A percentile compares a stretch with the other conserved stretches of the same genome.
phyloP scores from a whole-genome alignment of 1,140 invertebrate genomes.

The Drosophila sechellia region DNA sequence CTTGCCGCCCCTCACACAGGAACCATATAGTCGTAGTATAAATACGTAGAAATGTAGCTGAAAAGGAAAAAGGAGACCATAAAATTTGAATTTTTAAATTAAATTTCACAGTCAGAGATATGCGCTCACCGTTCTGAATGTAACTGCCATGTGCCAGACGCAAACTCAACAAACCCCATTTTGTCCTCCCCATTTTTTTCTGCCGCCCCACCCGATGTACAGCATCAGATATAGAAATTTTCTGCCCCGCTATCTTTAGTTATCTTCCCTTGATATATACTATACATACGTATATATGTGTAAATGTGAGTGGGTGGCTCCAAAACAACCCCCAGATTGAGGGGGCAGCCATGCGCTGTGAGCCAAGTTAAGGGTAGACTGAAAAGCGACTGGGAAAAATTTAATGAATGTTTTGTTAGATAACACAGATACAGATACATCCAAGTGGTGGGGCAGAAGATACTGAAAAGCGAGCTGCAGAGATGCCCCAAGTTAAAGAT shows the following conservation, averaged over 20 bases:
- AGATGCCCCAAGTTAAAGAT: slow-evolving; percentile 63
- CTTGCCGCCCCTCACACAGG: slow-evolving; percentile 2
- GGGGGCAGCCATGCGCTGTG: slow-evolving; percentile 51
- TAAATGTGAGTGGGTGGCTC: slow-evolving; percentile 32
- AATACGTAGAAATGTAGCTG: neutral
- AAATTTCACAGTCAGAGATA: slow-evolving; percentile 64
- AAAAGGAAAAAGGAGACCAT: slow-evolving; percentile 29
- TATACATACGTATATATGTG: slow-evolving; percentile 9
- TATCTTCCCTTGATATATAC: slow-evolving; percentile 63
- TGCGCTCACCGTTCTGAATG: slow-evolving; percentile 45
- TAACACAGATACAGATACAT: slow-evolving; percentile 53
- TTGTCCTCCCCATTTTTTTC: neutral
- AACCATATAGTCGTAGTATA: neutral
- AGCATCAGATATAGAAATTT: slow-evolving; percentile 83
- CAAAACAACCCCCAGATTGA: slow-evolving; percentile 73
- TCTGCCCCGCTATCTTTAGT: slow-evolving; percentile 74
- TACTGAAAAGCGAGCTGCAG: slow-evolving; percentile 20
- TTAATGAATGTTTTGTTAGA: slow-evolving; percentile 83
- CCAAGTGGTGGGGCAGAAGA: slow-evolving; percentile 19
- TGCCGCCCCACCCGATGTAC: slow-evolving; percentile 1
- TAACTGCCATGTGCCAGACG: slow-evolving; percentile 72
- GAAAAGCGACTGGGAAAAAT: slow-evolving; percentile 64
- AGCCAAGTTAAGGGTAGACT: slow-evolving; percentile 54
- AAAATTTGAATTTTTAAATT: slow-evolving; percentile 83
- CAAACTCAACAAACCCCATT: slow-evolving; percentile 35